phyloP scores from a whole-genome alignment of 2,113 vertebrate genomes.

The Brienomyrus longianalis region DNA sequence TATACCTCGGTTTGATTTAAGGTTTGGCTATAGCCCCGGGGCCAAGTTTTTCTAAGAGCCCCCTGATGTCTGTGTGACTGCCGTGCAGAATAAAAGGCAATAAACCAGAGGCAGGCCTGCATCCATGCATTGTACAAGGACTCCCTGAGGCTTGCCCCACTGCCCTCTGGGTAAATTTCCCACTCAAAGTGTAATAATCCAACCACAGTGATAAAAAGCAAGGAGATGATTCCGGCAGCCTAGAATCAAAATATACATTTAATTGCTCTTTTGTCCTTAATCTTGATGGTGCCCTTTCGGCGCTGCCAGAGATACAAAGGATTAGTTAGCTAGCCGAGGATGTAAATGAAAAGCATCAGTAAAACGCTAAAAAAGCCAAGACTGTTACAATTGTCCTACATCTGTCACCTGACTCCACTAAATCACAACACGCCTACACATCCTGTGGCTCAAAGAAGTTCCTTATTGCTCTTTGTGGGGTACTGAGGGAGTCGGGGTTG shows the following conservation, averaged over 20 bases:
- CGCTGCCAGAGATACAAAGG: background rate
- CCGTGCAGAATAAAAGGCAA: conserved; percentile 73
- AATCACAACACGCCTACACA: background rate
- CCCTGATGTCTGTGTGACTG: conserved; percentile 69
- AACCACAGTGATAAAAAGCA: conserved; percentile 47
- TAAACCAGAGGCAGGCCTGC: conserved; percentile 60
- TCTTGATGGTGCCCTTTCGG: background rate
- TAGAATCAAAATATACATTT: conserved; percentile 22
- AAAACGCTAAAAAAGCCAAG: background rate
- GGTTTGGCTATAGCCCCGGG: conserved; percentile 63
- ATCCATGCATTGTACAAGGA: conserved; percentile 64
- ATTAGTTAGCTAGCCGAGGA: background rate
- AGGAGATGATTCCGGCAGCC: background rate
- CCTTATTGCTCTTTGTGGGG: background rate
- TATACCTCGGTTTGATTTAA: conserved; percentile 65
- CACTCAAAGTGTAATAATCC: conserved; percentile 75
- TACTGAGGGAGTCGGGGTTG: background rate
- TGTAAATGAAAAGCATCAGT: background rate
- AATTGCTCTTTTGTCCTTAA: conserved; percentile 20
- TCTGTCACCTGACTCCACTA: background rate
- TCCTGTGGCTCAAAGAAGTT: background rate
- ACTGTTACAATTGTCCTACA: background rate
- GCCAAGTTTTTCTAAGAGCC: conserved; percentile 73
- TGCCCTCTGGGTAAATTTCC: conserved; percentile 75
- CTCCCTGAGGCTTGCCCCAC: conserved; percentile 72